phyloP scores from a whole-genome alignment of 2,113 vertebrate genomes.

The Indri indri region DNA sequence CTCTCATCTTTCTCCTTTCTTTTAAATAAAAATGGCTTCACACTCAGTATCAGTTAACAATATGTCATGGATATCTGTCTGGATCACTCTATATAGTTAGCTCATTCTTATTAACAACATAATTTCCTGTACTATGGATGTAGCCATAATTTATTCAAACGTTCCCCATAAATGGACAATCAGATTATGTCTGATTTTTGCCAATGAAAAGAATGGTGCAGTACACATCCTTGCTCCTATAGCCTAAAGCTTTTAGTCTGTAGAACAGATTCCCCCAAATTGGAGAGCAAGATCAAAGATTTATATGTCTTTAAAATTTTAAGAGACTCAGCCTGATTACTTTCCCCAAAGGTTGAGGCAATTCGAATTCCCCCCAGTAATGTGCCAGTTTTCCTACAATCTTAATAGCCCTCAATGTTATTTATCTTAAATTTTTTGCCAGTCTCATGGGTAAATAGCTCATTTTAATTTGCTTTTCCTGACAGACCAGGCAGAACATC shows the following conservation, averaged over 20 bases:
- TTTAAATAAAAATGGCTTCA: slow-evolving; percentile 8
- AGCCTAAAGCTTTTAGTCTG: not conserved
- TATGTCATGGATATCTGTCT: not conserved
- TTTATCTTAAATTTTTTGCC: not conserved
- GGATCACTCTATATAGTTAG: not conserved
- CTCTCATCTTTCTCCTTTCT: not conserved
- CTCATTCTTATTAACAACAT: not conserved
- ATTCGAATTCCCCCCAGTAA: not conserved
- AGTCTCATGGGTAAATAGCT: not conserved
- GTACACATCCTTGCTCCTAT: not conserved
- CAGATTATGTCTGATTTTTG: not conserved
- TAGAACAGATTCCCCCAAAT: not conserved
- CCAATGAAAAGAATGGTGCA: not conserved
- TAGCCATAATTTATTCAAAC: not conserved
- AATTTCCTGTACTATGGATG: not conserved
- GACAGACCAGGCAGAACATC: not conserved
- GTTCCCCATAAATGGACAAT: not conserved
- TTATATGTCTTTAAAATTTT: not conserved
- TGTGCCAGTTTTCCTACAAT: not conserved
- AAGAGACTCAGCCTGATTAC: not conserved
- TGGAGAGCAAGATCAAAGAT: not conserved
- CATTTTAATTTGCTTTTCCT: not conserved
- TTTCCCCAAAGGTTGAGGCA: not conserved
- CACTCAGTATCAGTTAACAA: not conserved
- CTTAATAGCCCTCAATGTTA: not conserved